Evolutionary conservation across 2,113 vertebrate genomes (phyloP), one percentile per base, ranked within the genome.

Genomic region (Anguilla japonica): DNA sequence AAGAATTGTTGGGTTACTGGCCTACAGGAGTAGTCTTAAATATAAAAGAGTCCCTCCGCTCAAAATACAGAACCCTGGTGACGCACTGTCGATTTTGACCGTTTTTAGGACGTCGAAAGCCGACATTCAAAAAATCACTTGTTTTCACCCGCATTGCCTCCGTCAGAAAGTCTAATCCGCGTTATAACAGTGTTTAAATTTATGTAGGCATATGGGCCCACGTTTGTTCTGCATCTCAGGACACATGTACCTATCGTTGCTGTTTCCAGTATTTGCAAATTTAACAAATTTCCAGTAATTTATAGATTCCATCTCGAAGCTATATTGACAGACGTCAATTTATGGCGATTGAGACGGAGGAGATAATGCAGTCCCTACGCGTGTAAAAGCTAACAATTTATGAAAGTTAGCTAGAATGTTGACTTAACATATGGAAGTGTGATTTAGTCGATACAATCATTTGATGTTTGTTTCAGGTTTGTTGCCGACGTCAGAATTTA

Each of bases 401-500:
- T 15, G 15, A 60, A 60, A 60, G 15, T 9, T 18, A 56, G 67
- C 81, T 67, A 63, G 71, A 67, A 87, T 22, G 81, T 86, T 63
- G 79, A 83, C 82, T 71, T 43, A 86, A 88, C 83, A 88, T 85
- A 89, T 85, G 89, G 86, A 88, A 41, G 11, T 7, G 14, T 79
- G 34, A 29, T 14, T 26, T 75, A 79, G 8, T 79, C 14, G 26
- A 5, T 34, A 29, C 75, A 79, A 26, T 41, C 14, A 4, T 79
- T 39, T 26, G 22, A 3, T 67, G 9, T 6, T 22, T 67, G 22
- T 67, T 67, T 67, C 60, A 26, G 4, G 22, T 67, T 67, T 67
- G 5, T 6, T 26, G 60, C 60, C 26, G 60, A 20, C 15, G 18
- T 3, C 16, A 67, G 16, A 20, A 22, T 67, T 67, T 60, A 3